Evolutionary conservation across 2,888 invertebrate species (phyloP).

Genomic region (Empis livida): DNA sequence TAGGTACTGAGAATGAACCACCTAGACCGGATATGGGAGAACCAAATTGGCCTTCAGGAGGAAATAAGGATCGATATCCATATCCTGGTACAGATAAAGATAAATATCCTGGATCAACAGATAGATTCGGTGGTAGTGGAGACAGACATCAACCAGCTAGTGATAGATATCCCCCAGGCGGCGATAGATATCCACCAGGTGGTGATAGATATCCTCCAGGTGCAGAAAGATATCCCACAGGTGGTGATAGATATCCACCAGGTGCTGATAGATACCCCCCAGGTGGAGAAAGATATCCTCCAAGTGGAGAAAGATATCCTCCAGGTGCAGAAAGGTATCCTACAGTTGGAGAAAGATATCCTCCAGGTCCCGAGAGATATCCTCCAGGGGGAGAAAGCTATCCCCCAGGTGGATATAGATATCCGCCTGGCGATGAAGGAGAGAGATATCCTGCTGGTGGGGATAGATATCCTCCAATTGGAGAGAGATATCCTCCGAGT

Average conservation of each 20-base stretch:
- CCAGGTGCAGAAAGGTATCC: conserved; percentile 24
- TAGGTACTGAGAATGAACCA: conserved; percentile 27
- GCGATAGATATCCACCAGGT: conserved; percentile 28
- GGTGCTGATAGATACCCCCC: conserved; percentile 25
- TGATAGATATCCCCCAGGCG: conserved; percentile 25
- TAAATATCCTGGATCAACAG: conserved; percentile 23
- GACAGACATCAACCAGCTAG: conserved; percentile 36
- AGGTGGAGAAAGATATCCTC: conserved; percentile 23
- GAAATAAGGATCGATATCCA: conserved; percentile 38
- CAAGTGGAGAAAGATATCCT: conserved; percentile 13
- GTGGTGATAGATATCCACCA: conserved; percentile 18
- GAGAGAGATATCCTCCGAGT: conserved; percentile 32
- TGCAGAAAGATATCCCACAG: conserved; percentile 27
- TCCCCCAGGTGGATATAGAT: conserved; percentile 27
- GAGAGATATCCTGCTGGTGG: conserved; percentile 36
- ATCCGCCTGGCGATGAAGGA: conserved; percentile 27
- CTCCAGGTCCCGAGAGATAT: conserved; percentile 28
- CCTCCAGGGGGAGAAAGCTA: conserved; percentile 30
- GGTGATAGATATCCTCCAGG: conserved; percentile 25
- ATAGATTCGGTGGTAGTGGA: too few species aligned
- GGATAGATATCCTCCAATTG: conserved; percentile 26
- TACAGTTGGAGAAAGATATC: conserved; percentile 30
- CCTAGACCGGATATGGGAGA: conserved; percentile 21
- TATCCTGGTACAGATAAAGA: conserved; percentile 34
- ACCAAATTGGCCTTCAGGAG: conserved; percentile 24